Conservation (phyloP, 2,797 vertebrate species). For the Phalanger gymnotis region DNA sequence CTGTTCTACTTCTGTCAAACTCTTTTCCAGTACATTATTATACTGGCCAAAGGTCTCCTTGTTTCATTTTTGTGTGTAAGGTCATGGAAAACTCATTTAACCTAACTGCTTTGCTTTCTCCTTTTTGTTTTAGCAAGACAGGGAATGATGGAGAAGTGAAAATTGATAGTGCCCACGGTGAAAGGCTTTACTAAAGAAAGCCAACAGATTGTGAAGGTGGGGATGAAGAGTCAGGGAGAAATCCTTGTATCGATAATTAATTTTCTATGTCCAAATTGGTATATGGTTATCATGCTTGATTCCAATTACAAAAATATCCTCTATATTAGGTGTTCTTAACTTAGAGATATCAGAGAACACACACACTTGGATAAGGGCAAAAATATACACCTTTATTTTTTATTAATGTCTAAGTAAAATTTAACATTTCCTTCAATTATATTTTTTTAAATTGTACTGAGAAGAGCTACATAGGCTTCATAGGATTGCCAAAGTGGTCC, state of each 20-base stretch:
- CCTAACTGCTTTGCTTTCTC: conserved; percentile 60
- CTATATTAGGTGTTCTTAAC: conserved; percentile 51
- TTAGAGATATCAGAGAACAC: neutral
- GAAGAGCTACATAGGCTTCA: neutral
- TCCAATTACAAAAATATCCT: conserved; percentile 49
- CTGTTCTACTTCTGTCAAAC: conserved; percentile 28
- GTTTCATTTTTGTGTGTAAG: conserved; percentile 62
- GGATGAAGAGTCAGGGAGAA: neutral
- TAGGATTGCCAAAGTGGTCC: neutral
- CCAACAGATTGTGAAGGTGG: conserved; percentile 2
- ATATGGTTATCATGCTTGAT: conserved; percentile 24
- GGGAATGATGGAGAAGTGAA: conserved; percentile 55
- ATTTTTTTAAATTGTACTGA: neutral
- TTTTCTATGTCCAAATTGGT: conserved; percentile 24
- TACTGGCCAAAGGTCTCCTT: conserved; percentile 17
- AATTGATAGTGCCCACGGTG: conserved; percentile 55
- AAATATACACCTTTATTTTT: neutral
- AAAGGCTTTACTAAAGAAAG: conserved; percentile 47
- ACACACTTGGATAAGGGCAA: neutral
- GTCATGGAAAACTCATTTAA: conserved; percentile 50
- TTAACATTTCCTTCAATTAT: neutral
- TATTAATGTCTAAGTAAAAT: neutral
- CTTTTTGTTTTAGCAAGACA: conserved; percentile 54
- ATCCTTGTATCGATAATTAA: conserved; percentile 44
- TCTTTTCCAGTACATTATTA: neutral